phyloP scores from a whole-genome alignment of 2,113 vertebrate species.

The Pachyramphus minor region DNA sequence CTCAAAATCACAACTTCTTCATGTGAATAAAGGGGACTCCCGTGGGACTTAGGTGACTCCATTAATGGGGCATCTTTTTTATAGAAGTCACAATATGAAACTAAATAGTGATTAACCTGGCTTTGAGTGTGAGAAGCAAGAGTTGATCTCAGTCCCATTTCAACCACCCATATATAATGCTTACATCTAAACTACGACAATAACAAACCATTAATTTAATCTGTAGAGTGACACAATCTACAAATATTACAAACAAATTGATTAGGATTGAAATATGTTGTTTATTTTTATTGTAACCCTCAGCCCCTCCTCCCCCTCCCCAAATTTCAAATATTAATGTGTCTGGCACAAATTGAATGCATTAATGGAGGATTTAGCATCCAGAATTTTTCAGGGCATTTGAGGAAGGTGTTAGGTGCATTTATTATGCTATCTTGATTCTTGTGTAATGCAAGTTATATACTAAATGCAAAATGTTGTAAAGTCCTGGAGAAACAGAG shows the following conservation, averaged over 20 bases:
- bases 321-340: background rate
- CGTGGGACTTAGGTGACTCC: background rate
- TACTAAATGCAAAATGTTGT: background rate
- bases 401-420: background rate
- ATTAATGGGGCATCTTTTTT: background rate
- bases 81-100: background rate
- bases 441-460: background rate
- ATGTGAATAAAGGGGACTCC: background rate
- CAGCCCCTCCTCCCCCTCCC: accelerated
- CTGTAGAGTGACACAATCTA: background rate
- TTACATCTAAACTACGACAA: background rate
- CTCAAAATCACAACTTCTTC: background rate
- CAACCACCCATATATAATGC: background rate
- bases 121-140: background rate
- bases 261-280: background rate
- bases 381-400: background rate
- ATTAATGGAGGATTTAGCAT: background rate
- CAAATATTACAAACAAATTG: background rate
- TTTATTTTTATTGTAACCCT: background rate
- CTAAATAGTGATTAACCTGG: background rate
- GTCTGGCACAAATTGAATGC: background rate
- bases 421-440: background rate
- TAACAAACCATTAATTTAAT: background rate
- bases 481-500: background rate
- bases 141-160: background rate